These are phyloP conservation scores for Anser cygnoides DNA, from an alignment of 2,113 vertebrate genomes.

Conservation along the genomic window DNA sequence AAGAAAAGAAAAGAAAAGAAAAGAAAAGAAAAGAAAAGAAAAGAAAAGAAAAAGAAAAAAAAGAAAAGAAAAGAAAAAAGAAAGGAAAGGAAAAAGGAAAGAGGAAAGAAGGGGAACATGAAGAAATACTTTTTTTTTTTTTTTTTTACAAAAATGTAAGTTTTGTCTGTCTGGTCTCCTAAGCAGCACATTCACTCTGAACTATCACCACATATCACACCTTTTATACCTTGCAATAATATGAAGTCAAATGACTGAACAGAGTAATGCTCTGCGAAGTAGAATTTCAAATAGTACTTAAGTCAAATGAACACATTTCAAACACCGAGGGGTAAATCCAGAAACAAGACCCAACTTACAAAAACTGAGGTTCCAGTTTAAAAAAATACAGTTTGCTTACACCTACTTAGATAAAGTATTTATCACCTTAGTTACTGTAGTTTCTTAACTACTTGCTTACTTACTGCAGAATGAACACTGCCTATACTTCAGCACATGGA, in stretches of 20 bases:
- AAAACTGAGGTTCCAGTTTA: background rate
- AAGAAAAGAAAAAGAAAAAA: too few species aligned
- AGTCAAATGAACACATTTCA: background rate
- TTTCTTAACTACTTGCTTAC: background rate
- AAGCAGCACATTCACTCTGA: background rate
- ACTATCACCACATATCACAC: background rate
- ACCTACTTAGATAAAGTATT: background rate
- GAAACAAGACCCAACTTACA: background rate
- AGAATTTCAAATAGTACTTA: background rate
- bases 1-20: too few species aligned
- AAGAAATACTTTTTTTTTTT: slow-evolving; percentile 7
- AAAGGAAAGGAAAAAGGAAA: background rate
- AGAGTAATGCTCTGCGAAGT: background rate
- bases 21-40: too few species aligned
- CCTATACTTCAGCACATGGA: background rate
- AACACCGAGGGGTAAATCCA: background rate
- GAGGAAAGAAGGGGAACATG: background rate
- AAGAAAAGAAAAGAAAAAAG: too few species aligned
- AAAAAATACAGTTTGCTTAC: background rate
- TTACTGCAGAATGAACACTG: background rate
- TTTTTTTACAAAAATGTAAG: slow-evolving; percentile 1
- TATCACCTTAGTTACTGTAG: background rate
- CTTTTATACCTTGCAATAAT: background rate
- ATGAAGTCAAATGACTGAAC: background rate
- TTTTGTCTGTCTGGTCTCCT: background rate